Percentiles rank a stretch among this genome's conserved stretches.
phyloP scores from a whole-genome alignment of 2,113 vertebrate species.

The Pterocles orientalis region DNA sequence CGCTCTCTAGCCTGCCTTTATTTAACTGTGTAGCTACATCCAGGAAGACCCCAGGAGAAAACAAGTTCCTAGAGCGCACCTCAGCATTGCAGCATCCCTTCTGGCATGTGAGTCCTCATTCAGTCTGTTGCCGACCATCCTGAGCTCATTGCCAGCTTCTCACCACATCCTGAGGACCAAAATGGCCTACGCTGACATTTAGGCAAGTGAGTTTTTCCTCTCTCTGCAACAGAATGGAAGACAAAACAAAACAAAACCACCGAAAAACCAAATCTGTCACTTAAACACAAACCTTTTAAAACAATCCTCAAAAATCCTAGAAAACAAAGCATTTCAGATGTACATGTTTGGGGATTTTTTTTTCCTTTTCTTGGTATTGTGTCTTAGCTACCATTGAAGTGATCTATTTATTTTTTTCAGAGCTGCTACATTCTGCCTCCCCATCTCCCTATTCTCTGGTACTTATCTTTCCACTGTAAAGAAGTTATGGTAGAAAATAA shows the following conservation, averaged over 20 bases:
- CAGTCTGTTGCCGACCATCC: neutral
- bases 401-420: neutral
- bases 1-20: neutral
- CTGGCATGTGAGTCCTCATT: neutral
- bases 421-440: neutral
- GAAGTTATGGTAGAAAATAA: conserved; percentile 2
- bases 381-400: neutral
- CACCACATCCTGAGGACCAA: neutral
- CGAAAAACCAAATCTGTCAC: neutral
- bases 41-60: neutral
- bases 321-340: neutral
- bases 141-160: neutral
- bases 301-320: neutral
- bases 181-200: neutral
- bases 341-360: neutral
- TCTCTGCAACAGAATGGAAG: neutral
- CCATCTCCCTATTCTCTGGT: neutral
- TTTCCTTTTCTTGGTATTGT: neutral
- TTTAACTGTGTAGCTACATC: neutral
- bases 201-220: neutral
- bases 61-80: neutral
- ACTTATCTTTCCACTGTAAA: neutral
- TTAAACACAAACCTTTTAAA: neutral
- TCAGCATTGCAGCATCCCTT: neutral
- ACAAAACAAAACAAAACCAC: neutral